phyloP scores from a whole-genome alignment of 2,797 vertebrate genomes.

The Sternarchorhynchus goeldii region DNA sequence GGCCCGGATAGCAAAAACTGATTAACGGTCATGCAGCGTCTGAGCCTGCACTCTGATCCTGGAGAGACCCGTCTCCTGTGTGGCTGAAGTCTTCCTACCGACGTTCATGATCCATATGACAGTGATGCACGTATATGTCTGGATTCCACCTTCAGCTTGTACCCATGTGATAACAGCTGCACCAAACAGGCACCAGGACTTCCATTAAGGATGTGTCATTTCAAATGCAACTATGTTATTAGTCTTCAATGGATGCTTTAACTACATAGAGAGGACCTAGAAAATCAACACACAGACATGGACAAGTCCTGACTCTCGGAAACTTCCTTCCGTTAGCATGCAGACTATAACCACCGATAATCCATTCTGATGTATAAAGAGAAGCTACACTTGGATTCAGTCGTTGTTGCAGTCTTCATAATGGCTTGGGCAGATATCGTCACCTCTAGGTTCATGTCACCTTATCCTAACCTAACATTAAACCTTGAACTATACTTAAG shows the following conservation, averaged over 20 bases:
- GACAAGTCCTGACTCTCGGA: background rate
- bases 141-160: background rate
- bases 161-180: background rate
- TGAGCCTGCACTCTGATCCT: background rate
- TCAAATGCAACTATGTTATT: too few relatives aligned
- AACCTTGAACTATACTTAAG: slow-evolving; percentile 42
- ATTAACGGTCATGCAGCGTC: background rate
- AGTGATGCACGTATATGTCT: background rate
- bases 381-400: slow-evolving; percentile 5
- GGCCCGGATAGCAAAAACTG: slow-evolving; percentile 9
- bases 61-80: background rate
- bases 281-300: background rate
- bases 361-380: slow-evolving; percentile 4
- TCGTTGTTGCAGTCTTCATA: slow-evolving; percentile 12
- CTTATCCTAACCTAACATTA: slow-evolving; percentile 36
- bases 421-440: slow-evolving; percentile 20
- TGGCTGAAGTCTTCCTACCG: background rate
- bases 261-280: background rate
- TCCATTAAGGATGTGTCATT: background rate
- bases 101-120: background rate
- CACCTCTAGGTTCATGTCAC: slow-evolving; percentile 24
- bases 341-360: background rate
- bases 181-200: background rate
- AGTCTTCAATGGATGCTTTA: background rate
- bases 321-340: background rate